These are phyloP conservation scores for Rhyzopertha dominica DNA, from an alignment of 1,140 invertebrate genomes.

Conservation along the genomic window DNA sequence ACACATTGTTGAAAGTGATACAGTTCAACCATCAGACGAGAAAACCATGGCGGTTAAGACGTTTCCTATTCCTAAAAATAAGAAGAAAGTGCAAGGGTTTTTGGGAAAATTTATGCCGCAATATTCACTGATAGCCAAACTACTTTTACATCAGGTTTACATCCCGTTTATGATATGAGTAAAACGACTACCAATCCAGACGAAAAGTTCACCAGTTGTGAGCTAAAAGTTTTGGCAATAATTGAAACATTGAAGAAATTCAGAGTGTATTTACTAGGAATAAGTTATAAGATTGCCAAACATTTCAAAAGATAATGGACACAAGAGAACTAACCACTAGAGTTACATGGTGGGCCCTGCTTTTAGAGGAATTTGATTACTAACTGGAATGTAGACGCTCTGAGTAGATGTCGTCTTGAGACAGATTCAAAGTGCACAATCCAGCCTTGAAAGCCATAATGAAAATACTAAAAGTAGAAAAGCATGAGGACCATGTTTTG, in stretches of 20 bases:
- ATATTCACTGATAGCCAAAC: constrained; percentile 17
- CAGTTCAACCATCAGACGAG: constrained; percentile 19
- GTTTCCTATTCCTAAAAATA: constrained; percentile 22
- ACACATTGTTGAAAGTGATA: constrained; percentile 24
- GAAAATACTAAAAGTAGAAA: too few species aligned
- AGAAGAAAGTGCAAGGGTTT: constrained; percentile 15
- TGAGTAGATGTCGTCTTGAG: constrained; percentile 42
- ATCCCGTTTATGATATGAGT: constrained; percentile 7
- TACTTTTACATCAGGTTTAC: constrained; percentile 4
- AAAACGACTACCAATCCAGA: constrained; percentile 12
- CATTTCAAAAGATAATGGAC: constrained; percentile 33
- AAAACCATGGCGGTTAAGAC: constrained; percentile 26
- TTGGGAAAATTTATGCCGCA: constrained; percentile 24
- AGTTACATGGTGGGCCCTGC: constrained; percentile 39
- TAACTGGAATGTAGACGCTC: constrained; percentile 40
- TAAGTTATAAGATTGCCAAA: constrained; percentile 45
- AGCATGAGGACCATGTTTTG: too few species aligned
- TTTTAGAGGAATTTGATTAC: constrained; percentile 40
- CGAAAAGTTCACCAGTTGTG: constrained; percentile 39
- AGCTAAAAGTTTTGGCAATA: constrained; percentile 50
- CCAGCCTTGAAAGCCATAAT: too few species aligned
- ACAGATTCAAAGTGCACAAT: too few species aligned
- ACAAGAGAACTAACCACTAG: constrained; percentile 33
- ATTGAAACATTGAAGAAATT: constrained; percentile 50
- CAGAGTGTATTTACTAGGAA: constrained; percentile 47